Percentiles rank a stretch among this genome's conserved stretches.
phyloP scores from a whole-genome alignment of 2,113 vertebrate genomes.

The Tragelaphus buxtoni region DNA sequence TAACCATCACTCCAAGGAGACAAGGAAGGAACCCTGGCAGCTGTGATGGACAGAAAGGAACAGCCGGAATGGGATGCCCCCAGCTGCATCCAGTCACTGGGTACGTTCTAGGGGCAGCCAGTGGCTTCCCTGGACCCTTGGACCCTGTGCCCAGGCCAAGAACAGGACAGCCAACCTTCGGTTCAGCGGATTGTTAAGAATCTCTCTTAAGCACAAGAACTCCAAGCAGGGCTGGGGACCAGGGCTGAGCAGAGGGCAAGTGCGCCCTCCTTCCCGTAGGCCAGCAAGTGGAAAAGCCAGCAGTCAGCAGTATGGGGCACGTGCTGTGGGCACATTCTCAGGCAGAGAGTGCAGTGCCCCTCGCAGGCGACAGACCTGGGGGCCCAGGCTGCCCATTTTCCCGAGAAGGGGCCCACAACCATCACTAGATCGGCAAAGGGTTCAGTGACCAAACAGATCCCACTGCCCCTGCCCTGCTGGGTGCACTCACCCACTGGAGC shows the following conservation, averaged over 20 bases:
- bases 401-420: not conserved
- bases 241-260: no score
- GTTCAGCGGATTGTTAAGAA: accelerated
- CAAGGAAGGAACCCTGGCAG: not conserved
- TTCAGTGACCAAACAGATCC: not conserved
- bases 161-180: not conserved
- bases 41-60: not conserved
- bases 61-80: not conserved
- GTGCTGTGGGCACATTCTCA: accelerated
- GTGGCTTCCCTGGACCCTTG: not conserved
- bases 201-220: accelerated
- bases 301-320: accelerated
- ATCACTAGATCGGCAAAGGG: accelerated
- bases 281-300: not conserved
- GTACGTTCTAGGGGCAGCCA: not conserved
- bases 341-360: accelerated
- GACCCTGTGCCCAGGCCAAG: not conserved
- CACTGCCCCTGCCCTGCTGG: accelerated
- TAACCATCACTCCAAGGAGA: not conserved
- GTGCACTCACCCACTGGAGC: not conserved
- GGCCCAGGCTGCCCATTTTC: no score
- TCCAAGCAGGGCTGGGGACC: accelerated
- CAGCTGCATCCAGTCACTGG: accelerated
- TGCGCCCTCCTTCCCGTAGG: accelerated
- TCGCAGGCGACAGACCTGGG: not conserved